Conservation (phyloP, 2,888 invertebrate genomes). For the Acleris laterana region DNA sequence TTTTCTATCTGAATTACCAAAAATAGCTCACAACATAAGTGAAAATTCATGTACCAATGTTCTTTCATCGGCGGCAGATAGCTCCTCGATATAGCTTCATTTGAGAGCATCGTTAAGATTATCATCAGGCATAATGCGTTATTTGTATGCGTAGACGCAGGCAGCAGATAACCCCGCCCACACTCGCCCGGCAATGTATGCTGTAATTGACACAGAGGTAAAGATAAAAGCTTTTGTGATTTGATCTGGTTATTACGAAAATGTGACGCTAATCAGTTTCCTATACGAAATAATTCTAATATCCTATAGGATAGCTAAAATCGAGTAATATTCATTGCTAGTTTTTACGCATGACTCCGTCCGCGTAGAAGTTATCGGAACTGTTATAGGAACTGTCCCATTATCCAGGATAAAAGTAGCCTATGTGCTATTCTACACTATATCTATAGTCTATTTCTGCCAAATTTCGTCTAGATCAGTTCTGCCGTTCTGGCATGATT, state of each 20-base stretch:
- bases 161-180: constrained; percentile 62
- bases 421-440: too few species aligned
- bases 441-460: too few species aligned
- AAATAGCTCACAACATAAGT: constrained; percentile 12
- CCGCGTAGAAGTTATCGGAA: too few species aligned
- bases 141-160: constrained; percentile 75
- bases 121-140: constrained; percentile 68
- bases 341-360: too few species aligned
- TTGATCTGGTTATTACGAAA: constrained; percentile 22
- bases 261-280: constrained; percentile 17
- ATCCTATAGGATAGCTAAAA: too few species aligned
- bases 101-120: constrained; percentile 66
- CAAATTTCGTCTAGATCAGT: too few species aligned
- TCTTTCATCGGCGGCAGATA: constrained; percentile 44
- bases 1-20: neutral
- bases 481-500: too few species aligned
- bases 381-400: too few species aligned
- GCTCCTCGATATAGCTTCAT: constrained; percentile 70
- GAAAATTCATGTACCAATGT: constrained; percentile 22
- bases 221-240: constrained; percentile 29
- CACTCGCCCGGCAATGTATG: constrained; percentile 44
- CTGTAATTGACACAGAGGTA: constrained; percentile 35
- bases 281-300: neutral
- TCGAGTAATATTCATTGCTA: too few species aligned
- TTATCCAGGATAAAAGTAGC: too few species aligned